Base-by-base conservation (phyloP, 2,797 vertebrate genomes). In the Pseudopleuronectes americanus region DNA sequence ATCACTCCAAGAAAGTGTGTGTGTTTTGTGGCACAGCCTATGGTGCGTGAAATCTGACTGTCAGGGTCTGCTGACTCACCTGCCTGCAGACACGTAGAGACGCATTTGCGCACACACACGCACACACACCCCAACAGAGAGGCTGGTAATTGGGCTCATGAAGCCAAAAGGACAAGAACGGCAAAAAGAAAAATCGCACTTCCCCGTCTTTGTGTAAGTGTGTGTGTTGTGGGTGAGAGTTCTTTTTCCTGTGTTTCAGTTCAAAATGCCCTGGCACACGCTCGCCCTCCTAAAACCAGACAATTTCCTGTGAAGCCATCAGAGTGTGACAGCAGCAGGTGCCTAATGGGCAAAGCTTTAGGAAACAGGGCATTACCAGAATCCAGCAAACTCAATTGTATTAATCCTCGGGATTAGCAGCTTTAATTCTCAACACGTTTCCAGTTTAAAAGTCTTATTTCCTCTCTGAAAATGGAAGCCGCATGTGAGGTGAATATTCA, bases 381-480 rank as follows among this genome's bases (percentile, higher is more conserved):
- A 93, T 90, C 77, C 87, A 57, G 89, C 79, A 87, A 93, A 93
- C 88, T 90, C 89, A 90, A 92, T 93, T 93, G 92, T 92, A 91
- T 92, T 93, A 94, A 94, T 95, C 93, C 92, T 68, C 13, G 6
- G 89, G 92, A 92, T 94, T 92, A 92, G 84, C 83, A 71, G 88
- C 83, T 92, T 92, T 90, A 92, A 92, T 89, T 91, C 84, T 84
- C 76, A 76, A 87, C 85, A 91, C 85, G 76, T 87, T 88, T 85
- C 78, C 77, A 80, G 81, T 70, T 84, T 86, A 71, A 90, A 91
- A 90, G 83, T 89, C 88, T 90, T 86, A 83, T 86, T 92, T 89
- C 79, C 72, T 84, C 16, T n/a, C 74, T 57, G 79, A 89, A 93
- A 92, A 88, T 76, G 61, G 83, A 58, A 76, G 68, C 70, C 55